Evolutionary conservation across 1,140 invertebrate species (phyloP), one percentile per base, ranked within the genome.

Genomic region (Drosophila leontia): DNA sequence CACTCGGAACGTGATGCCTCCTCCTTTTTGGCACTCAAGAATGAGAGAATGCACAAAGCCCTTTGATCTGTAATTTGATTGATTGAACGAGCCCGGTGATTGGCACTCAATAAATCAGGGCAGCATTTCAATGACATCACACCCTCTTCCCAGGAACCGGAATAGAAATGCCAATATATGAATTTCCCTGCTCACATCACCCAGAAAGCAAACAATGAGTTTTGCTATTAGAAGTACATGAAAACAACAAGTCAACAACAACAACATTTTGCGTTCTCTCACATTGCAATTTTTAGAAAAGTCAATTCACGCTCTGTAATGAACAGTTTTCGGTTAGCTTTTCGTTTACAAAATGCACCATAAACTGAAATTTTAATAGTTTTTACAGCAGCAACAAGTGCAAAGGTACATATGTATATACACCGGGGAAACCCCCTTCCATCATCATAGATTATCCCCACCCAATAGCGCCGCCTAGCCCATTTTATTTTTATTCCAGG

Each of bases 61-160:
- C 84, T 80, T 87, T 87, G 83, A 87, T 80, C 61, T 70, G 53
- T 74, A 65, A 79, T 87, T 80, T 87, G 83, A 88, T 88, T 87
- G 83, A 87, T 87, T 71, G 84, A 80, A 55, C 37, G 62, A 58
- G 60, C 47, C 26, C 50, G 19, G 50, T 32, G 76, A 63, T 83
- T 80, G 83, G 67, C 83, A 78, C 80, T 78, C 69, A 34, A 72
- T 72, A 72, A 72, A 60, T 72, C 69, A 60, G 68, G 56, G 44
- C 47, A 75, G 32, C 32, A 75, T 32, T 26, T 34, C 42, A 47
- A 65, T 74, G 70, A 53, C 48, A 68, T 60, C 62, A 60, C 23
- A 29, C 45, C 13, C 37, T n/a, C 15, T 15, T n/a, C 11, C 12
- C 9, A n/a, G 29, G 8, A 51, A 64, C 26, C 17, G 41, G 37